Percentiles rank a stretch among this genome's conserved stretches.
Evolutionary conservation across 2,797 vertebrate genomes (phyloP).

Genomic region (Percopsis omiscomaycus): DNA sequence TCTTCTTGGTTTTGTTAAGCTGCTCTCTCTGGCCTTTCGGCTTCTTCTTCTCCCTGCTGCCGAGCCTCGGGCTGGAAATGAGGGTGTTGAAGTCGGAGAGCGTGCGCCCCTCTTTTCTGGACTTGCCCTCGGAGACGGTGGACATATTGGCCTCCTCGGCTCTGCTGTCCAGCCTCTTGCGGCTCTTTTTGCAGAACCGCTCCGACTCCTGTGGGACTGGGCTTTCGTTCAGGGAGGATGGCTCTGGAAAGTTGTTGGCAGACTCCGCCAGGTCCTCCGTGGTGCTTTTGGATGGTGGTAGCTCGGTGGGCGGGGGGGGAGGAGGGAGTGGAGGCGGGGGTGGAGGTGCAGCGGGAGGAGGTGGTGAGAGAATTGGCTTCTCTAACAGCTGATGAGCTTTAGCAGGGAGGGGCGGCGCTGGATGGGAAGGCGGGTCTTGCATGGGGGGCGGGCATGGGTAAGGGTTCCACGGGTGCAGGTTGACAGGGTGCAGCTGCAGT

Average conservation of each 20-base stretch:
- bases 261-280: constrained; percentile 89
- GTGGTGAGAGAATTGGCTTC: constrained; percentile 88
- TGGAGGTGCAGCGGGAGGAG: constrained; percentile 69
- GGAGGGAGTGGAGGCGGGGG: constrained; percentile 77
- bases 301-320: constrained; percentile 80
- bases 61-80: constrained; percentile 91
- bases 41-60: constrained; percentile 95
- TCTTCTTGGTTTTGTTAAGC: constrained; percentile 90
- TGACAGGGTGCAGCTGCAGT: constrained; percentile 91
- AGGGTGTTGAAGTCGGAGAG: constrained; percentile 95
- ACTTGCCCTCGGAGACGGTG: constrained; percentile 88
- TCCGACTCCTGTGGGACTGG: constrained; percentile 91
- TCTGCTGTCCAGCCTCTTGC: constrained; percentile 90
- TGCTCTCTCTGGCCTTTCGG: constrained; percentile 93
- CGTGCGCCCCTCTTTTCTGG: constrained; percentile 89
- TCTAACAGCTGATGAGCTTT: constrained; percentile 84
- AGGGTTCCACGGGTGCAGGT: constrained; percentile 93
- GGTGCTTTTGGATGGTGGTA: constrained; percentile 81
- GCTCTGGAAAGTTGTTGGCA: constrained; percentile 89
- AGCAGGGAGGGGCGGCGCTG: constrained; percentile 73
- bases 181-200: constrained; percentile 91
- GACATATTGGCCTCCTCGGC: constrained; percentile 90
- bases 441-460: constrained; percentile 89
- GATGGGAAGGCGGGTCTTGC: constrained; percentile 82
- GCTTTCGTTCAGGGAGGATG: constrained; percentile 91